These are phyloP conservation scores for Hypotaenidia philippensis DNA, from an alignment of 2,797 vertebrate genomes.

Conservation along the genomic window DNA sequence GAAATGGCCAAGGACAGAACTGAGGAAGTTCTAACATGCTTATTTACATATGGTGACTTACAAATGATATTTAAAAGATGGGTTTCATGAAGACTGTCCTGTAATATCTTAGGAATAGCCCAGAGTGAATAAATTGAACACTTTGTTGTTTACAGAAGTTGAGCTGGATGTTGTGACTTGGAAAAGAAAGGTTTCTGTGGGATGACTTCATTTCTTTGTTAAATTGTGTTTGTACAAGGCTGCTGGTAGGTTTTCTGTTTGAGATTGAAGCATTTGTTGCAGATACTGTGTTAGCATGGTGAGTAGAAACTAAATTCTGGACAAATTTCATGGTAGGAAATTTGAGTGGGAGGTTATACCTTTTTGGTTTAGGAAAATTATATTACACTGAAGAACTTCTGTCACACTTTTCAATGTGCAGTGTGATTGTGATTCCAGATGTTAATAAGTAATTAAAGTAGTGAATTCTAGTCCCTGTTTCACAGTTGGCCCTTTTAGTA, in stretches of 20 bases:
- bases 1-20: not conserved
- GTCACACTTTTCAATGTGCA: not conserved
- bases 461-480: not conserved
- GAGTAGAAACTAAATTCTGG: not conserved
- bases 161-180: not conserved
- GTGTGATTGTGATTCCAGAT: not conserved
- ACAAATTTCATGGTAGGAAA: not conserved
- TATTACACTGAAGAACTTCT: not conserved
- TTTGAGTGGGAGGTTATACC: not conserved
- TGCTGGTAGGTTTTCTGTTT: not conserved
- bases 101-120: not conserved
- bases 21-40: rapidly evolving
- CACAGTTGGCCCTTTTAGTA: not conserved
- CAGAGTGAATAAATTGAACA: not conserved
- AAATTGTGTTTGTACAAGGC: not conserved
- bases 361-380: not conserved
- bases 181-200: not conserved
- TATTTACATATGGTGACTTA: not conserved
- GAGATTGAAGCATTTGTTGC: not conserved
- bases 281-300: not conserved
- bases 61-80: not conserved
- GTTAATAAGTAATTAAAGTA: not conserved
- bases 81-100: not conserved
- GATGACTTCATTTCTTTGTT: not conserved
- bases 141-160: not conserved